Conservation (phyloP, 2,113 vertebrate species). For the Cynoglossus semilaevis region DNA sequence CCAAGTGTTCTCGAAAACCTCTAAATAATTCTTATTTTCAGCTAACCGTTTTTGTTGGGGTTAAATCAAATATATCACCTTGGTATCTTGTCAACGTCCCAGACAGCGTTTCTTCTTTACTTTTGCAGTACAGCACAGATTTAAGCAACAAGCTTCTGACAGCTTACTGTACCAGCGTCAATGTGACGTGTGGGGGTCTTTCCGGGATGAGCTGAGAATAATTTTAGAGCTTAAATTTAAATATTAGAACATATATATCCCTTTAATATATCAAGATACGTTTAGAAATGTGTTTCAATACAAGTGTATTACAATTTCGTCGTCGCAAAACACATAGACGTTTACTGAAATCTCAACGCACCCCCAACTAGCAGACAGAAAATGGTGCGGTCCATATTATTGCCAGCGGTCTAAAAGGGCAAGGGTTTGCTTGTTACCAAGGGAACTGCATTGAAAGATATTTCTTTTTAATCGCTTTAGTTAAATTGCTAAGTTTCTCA, state of each 20-base stretch:
- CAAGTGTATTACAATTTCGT: no score
- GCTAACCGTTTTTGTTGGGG: background rate
- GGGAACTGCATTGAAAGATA: conserved; percentile 69
- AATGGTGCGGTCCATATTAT: conserved; percentile 70
- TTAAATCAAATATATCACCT: conserved; percentile 2
- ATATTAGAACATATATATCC: no score
- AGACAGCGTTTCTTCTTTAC: conserved; percentile 42
- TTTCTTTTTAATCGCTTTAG: conserved; percentile 34
- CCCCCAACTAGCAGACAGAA: background rate
- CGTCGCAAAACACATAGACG: no score
- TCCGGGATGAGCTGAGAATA: background rate
- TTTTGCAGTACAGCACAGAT: conserved; percentile 64
- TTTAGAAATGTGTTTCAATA: no score
- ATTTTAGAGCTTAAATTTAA: rapidly evolving
- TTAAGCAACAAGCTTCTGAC: conserved; percentile 79
- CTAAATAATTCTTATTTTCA: background rate
- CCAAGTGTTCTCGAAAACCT: conserved; percentile 27
- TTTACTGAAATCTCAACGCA: background rate
- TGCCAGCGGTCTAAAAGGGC: conserved; percentile 75
- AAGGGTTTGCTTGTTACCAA: conserved; percentile 78
- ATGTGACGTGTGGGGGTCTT: conserved; percentile 20
- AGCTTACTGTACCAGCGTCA: conserved; percentile 70
- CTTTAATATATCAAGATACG: no score
- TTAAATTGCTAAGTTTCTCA: conserved; percentile 9
- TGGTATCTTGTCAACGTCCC: conserved; percentile 7